Percentiles rank a stretch among this genome's conserved stretches.
These are phyloP conservation scores for Notamacropus eugenii DNA, from an alignment of 2,797 vertebrate genomes.

Conservation along the genomic window DNA sequence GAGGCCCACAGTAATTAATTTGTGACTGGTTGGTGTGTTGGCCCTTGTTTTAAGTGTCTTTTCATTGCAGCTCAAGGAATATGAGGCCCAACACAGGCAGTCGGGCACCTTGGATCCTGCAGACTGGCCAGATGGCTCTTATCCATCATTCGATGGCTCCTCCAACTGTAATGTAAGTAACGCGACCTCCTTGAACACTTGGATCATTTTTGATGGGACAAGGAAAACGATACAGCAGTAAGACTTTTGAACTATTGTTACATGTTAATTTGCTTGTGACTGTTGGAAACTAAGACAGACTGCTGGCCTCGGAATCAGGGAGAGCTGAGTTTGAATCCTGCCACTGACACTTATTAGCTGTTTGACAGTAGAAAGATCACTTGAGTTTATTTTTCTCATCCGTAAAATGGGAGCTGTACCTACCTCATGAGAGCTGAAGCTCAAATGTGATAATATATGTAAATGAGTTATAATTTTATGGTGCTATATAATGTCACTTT, in stretches of 20 bases:
- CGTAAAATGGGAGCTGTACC: neutral
- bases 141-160: constrained; percentile 92
- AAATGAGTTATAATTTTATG: neutral
- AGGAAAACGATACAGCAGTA: neutral
- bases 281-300: neutral
- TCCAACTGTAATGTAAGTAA: constrained; percentile 97
- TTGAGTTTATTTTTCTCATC: neutral
- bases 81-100: constrained; percentile 96
- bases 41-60: constrained; percentile 69
- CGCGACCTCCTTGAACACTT: neutral
- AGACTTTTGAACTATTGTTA: neutral
- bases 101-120: constrained; percentile 85
- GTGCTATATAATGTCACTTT: neutral
- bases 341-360: neutral
- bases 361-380: neutral
- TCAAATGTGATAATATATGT: neutral
- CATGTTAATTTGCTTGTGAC: neutral
- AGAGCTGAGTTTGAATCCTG: neutral
- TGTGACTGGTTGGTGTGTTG: accelerated
- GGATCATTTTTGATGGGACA: accelerated
- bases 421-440: neutral
- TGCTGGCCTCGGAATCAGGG: neutral
- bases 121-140: constrained; percentile 94
- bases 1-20: neutral
- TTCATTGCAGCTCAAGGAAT: constrained; percentile 98